Percentiles rank a stretch among this genome's conserved stretches.
phyloP scores from a whole-genome alignment of 2,888 invertebrate species.

The Meganola albula region DNA sequence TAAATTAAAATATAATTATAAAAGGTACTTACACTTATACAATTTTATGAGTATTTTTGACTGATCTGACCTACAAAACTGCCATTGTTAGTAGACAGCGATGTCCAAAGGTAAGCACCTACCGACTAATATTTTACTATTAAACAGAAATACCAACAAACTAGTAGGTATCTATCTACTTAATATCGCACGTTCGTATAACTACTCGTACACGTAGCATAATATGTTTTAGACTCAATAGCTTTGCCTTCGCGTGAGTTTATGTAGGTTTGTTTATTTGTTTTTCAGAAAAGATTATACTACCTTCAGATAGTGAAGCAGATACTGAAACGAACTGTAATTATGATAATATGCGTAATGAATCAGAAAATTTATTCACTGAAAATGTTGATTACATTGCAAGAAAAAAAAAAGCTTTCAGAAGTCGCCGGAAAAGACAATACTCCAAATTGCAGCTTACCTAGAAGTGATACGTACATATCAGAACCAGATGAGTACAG shows the following conservation, averaged over 20 bases:
- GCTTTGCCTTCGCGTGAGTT: slow-evolving; percentile 1
- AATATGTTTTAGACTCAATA: background rate
- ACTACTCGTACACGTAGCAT: slow-evolving; percentile 1
- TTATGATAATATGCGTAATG: too few species aligned
- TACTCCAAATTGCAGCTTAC: too few species aligned
- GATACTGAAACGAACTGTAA: slow-evolving; percentile 1
- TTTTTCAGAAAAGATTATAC: slow-evolving; percentile 2
- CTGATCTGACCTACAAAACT: slow-evolving; percentile 1
- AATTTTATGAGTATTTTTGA: slow-evolving; percentile 1
- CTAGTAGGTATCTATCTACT: background rate
- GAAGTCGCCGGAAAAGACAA: too few species aligned
- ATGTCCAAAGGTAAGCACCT: slow-evolving; percentile 2
- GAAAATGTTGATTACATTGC: too few species aligned
- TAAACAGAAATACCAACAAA: slow-evolving; percentile 1
- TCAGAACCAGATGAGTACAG: too few species aligned
- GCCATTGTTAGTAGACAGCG: slow-evolving; percentile 1
- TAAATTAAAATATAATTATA: too few species aligned
- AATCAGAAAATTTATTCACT: too few species aligned
- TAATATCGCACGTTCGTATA: slow-evolving; percentile 1
- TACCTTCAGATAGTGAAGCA: slow-evolving; percentile 1
- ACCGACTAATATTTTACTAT: slow-evolving; percentile 1
- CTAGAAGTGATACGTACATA: too few species aligned
- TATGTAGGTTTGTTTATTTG: slow-evolving; percentile 1
- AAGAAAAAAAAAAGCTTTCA: too few species aligned
- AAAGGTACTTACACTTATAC: background rate